A percentile compares a stretch with the other conserved stretches of the same genome.
phyloP scores from a whole-genome alignment of 2,797 vertebrate species.

The Phrynocephalus guinanensis region DNA sequence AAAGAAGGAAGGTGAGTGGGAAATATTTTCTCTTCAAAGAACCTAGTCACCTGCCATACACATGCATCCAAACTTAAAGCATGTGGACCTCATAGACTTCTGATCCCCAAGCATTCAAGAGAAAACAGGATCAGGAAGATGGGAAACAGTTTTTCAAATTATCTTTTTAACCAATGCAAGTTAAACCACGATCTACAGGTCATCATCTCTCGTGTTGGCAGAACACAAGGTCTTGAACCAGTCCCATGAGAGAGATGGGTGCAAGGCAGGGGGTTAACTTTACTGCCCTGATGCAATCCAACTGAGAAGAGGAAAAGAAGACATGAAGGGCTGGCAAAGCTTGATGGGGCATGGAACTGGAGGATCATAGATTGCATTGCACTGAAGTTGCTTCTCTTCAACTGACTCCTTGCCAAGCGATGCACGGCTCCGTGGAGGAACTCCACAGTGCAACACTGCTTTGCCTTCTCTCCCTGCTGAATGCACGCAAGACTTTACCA shows the following conservation, averaged over 20 bases:
- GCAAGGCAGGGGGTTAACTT: background rate
- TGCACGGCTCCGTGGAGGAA: too few species aligned
- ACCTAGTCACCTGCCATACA: background rate
- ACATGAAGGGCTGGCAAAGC: background rate
- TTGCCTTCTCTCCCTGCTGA: too few species aligned
- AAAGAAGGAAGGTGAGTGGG: background rate
- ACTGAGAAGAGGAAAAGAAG: background rate
- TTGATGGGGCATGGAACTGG: background rate
- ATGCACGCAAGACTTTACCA: too few species aligned
- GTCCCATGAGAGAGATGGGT: background rate
- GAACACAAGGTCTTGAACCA: background rate
- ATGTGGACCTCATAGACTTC: background rate
- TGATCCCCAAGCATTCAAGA: background rate
- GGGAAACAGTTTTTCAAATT: constrained; percentile 16
- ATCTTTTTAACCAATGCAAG: background rate
- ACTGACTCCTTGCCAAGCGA: background rate
- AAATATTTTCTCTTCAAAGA: background rate
- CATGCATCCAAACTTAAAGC: background rate
- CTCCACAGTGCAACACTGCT: too few species aligned
- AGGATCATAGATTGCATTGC: background rate
- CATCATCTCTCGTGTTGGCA: background rate
- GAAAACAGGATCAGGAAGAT: constrained; percentile 1
- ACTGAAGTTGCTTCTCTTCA: background rate
- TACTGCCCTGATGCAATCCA: too few species aligned
- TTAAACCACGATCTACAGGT: background rate